Evolutionary conservation across 2,888 invertebrate genomes (phyloP).

Genomic region (Dasypogon diadema): DNA sequence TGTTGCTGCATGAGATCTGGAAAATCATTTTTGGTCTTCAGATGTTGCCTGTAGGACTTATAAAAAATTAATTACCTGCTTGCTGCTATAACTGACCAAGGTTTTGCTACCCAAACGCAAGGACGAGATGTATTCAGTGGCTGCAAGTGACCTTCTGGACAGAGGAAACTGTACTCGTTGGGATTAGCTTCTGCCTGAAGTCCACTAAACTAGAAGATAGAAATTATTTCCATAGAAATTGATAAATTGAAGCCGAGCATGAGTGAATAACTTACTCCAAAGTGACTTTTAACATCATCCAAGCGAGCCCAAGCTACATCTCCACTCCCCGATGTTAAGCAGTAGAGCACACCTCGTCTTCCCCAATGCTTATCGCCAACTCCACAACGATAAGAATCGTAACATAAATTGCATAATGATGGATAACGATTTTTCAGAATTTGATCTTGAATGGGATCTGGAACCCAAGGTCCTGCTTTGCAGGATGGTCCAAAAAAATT

Average conservation of each 20-base stretch:
- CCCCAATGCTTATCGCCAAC: slow-evolving; percentile 85
- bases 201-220: slow-evolving; percentile 63
- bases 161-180: slow-evolving; percentile 77
- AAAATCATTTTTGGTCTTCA: slow-evolving; percentile 4
- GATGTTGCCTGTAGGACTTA: too few relatives aligned
- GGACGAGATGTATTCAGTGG: slow-evolving; percentile 73
- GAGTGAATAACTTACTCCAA: slow-evolving; percentile 70
- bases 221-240: background rate
- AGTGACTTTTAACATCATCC: slow-evolving; percentile 76
- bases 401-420: slow-evolving; percentile 80
- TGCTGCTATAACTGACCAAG: slow-evolving; percentile 82
- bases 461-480: slow-evolving; percentile 87
- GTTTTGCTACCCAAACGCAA: slow-evolving; percentile 83
- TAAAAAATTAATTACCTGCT: slow-evolving; percentile 63
- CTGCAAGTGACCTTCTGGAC: slow-evolving; percentile 79
- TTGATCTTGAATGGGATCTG: slow-evolving; percentile 74
- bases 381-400: slow-evolving; percentile 73
- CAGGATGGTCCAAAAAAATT: slow-evolving; percentile 84
- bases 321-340: slow-evolving; percentile 82
- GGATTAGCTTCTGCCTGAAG: slow-evolving; percentile 66
- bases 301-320: slow-evolving; percentile 86
- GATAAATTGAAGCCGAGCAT: too few relatives aligned
- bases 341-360: slow-evolving; percentile 82
- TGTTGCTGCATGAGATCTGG: slow-evolving; percentile 67
- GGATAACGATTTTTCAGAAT: slow-evolving; percentile 77